Evolutionary conservation across 2,113 vertebrate species (phyloP), one percentile per base, ranked within the genome.

Genomic region (Paracanthobrama guichenoti): DNA sequence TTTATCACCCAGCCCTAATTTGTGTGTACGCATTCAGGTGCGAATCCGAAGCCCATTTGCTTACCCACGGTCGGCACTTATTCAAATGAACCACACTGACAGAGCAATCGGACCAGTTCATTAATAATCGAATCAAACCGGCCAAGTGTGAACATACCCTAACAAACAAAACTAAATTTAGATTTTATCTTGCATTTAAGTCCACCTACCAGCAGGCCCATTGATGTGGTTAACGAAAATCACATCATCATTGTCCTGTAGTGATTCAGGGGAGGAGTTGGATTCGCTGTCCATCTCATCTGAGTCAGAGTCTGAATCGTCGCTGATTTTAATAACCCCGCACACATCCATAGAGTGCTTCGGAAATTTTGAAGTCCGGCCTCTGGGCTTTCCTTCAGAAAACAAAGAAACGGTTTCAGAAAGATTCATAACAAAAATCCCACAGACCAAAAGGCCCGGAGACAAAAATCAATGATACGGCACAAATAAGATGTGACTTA

Each of bases 231-330:
- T 92, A 0, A 97, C 95, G 1, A 97, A 95, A 62, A 99, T 97
- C 90, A 99, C 95, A 0, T 99, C 98, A 0, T 98, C 97, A 10
- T 96, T 97, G 28, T 98, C 98, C 0, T 95, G 79, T 84, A 96
- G 89, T 1, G 98, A 99, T 88, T 99, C 97, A 0, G 97, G 97
- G 6, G 98, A 99, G 12, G 98, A 99, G 93, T 96, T 97, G 87
- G 96, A 96, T 88, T 99, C 97, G 0, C 97, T 99, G 87, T 99
- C 97, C 53, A 98, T 92, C 69, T 95, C 97, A 1, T 99, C 97
- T 0, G 97, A 97, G 77, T 99, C 97, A 0, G 94, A 96, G 85
- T 97, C 98, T 88, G 96, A 98, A 92, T 97, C 97, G 0, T 99
- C 97, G 0, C 97, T 99, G 93, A 98, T 98, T 87, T 95, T 97